A percentile compares a stretch with the other conserved stretches of the same genome.
Conservation (phyloP, 2,888 invertebrate species). For the Sinelater perroti region DNA sequence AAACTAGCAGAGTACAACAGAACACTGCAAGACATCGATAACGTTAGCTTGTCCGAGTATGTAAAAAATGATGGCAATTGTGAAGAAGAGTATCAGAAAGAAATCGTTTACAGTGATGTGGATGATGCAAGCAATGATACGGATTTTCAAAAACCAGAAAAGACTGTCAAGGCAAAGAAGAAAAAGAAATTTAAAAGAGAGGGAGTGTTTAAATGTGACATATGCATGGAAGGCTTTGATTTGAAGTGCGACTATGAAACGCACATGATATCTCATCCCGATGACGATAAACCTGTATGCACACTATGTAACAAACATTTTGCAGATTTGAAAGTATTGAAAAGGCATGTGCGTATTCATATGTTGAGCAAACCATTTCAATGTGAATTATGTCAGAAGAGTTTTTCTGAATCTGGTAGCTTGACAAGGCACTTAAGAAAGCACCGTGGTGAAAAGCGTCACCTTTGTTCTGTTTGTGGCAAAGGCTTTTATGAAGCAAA, state of each 20-base stretch:
- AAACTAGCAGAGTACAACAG: constrained; percentile 39
- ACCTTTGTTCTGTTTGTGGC: constrained; percentile 54
- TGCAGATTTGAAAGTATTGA: constrained; percentile 50
- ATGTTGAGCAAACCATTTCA: constrained; percentile 52
- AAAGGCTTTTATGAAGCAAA: constrained; percentile 56
- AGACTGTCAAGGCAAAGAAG: constrained; percentile 12
- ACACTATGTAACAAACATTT: constrained; percentile 52
- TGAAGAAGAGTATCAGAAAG: constrained; percentile 2
- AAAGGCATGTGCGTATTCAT: constrained; percentile 52
- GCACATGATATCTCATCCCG: constrained; percentile 51
- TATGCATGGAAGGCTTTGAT: constrained; percentile 49
- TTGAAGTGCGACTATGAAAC: constrained; percentile 49
- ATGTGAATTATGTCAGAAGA: constrained; percentile 50
- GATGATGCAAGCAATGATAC: constrained; percentile 11
- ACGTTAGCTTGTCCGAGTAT: background rate
- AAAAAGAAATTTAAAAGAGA: constrained; percentile 31
- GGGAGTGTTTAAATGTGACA: constrained; percentile 42
- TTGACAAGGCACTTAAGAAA: constrained; percentile 53
- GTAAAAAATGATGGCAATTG: constrained; percentile 4
- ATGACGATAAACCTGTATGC: constrained; percentile 47
- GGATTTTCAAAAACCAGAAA: constrained; percentile 18
- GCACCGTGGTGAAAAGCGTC: constrained; percentile 54
- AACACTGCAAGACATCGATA: background rate
- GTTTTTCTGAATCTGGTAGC: constrained; percentile 54
- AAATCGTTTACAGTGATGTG: constrained; percentile 13